Evolutionary conservation across 2,888 invertebrate species (phyloP), one percentile per base, ranked within the genome.

Genomic region (Brenthis hecate): DNA sequence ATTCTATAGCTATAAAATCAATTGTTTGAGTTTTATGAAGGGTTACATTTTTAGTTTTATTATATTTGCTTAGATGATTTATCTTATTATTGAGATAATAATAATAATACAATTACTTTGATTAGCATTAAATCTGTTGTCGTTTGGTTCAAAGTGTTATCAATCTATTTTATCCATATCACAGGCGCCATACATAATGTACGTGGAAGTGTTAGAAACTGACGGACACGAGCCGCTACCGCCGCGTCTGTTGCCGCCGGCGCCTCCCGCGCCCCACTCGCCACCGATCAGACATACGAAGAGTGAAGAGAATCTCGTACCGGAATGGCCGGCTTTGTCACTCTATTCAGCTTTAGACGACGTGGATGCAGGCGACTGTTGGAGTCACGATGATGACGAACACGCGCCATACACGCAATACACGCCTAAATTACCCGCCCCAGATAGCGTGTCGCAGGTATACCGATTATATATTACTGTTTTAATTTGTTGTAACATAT

Each of bases 351-450:
- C 85, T 0, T 65, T 88, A 65, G 90, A 90, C 48, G 92, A 91
- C 56, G 81, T 71, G 0, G 92, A 91, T 57, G 84, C 90, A 43
- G 96, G 94, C 60, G 97, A 95, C 86, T 97, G 95, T 77, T 99
- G 99, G 99, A 98, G 98, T 69, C 98, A 98, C 82, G 98, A 99
- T 81, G 99, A 99, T 78, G 99, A 99, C 83, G 99, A 99, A 78
- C 96, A 98, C 3, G 84, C 36, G 36, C 36, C 36, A 43, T 43
- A 85, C 70, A 82, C 86, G 68, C 85, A 86, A 72, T 91, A 89
- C 70, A 79, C 84, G 13, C 78, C 83, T 11, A 78, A 86, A 74
- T 85, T 87, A 61, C 87, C 89, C 2, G 89, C 91, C 64, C 91
- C 92, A 2, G 92, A 93, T 69, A 87, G 87, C 68, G 95, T 99